Percentiles rank a stretch among this genome's conserved stretches.
Evolutionary conservation across 2,113 vertebrate genomes (phyloP).

Genomic region (Mungos mungo): DNA sequence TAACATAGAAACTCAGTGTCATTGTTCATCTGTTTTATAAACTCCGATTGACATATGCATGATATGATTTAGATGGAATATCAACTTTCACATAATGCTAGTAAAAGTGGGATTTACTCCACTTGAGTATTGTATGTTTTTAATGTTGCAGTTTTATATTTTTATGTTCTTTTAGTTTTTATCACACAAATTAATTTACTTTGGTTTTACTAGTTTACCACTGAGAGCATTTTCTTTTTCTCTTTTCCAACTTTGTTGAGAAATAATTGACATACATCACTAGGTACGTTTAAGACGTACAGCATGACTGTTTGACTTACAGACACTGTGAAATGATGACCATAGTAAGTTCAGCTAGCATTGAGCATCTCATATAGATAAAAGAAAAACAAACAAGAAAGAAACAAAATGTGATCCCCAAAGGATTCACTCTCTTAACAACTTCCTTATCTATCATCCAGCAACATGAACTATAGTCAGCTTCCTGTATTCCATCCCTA

Average conservation of each 20-base stretch:
- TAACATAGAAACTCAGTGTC: not conserved
- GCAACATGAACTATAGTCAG: not conserved
- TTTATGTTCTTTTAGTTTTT: not conserved
- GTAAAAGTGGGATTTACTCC: not conserved
- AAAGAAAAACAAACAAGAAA: not conserved
- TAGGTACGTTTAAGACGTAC: not conserved
- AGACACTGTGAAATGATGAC: not conserved
- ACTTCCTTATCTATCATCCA: not conserved
- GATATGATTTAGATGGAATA: not conserved
- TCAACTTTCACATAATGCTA: not conserved
- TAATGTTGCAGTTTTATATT: not conserved
- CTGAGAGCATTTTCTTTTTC: not conserved
- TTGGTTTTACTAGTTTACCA: not conserved
- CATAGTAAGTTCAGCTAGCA: not conserved
- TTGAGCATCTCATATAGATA: not conserved
- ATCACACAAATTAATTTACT: not conserved
- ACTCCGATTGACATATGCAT: not conserved
- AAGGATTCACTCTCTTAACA: not conserved
- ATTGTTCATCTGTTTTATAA: not conserved
- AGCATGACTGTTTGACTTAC: not conserved
- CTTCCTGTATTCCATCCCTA: not conserved
- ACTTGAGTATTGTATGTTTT: not conserved
- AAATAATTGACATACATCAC: not conserved
- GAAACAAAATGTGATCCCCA: not conserved
- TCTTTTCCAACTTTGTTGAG: not conserved